phyloP scores from a whole-genome alignment of 2,888 invertebrate species.

The Drosophila stalkeri region DNA sequence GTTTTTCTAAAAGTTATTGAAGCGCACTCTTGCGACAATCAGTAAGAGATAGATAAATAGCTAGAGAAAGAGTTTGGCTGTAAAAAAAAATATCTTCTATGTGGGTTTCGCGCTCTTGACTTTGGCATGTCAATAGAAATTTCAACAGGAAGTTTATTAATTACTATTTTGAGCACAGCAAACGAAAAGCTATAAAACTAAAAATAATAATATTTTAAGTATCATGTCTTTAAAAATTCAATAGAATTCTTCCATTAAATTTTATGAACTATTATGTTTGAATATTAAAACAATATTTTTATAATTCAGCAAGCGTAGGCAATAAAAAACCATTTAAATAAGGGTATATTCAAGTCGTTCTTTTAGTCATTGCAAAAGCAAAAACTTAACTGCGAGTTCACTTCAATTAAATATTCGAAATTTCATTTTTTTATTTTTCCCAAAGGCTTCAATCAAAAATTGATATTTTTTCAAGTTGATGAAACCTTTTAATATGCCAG shows the following conservation, averaged over 20 bases:
- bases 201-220: neutral
- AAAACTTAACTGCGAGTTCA: neutral
- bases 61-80: neutral
- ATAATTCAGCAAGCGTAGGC: neutral
- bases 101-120: neutral
- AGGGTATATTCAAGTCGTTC: neutral
- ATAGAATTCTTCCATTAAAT: neutral
- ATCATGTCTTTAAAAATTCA: neutral
- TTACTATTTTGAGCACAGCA: neutral
- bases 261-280: neutral
- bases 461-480: neutral
- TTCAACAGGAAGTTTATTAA: neutral
- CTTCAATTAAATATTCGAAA: neutral
- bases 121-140: neutral
- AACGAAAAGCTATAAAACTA: neutral
- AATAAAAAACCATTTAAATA: too few species aligned
- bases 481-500: slow-evolving; percentile 10
- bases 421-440: neutral
- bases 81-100: neutral
- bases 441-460: neutral
- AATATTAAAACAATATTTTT: neutral
- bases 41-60: neutral
- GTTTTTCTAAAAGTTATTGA: neutral
- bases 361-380: too few species aligned
- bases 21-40: slow-evolving; percentile 4